A percentile compares a stretch with the other conserved stretches of the same genome.
phyloP scores from a whole-genome alignment of 1,140 invertebrate genomes.

The Heliconius congener region DNA sequence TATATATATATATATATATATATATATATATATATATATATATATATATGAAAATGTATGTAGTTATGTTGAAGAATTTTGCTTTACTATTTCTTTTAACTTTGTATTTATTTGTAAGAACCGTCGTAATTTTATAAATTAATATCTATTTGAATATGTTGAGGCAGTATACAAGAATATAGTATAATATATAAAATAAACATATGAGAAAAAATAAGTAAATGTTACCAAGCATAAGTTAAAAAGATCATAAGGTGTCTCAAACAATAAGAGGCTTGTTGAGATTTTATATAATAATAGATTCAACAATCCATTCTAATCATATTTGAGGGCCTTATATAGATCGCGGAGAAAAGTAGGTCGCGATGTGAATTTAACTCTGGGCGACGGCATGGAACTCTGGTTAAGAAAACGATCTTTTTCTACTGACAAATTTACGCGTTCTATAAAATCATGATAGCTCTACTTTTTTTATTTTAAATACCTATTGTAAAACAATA shows the following conservation, averaged over 20 bases:
- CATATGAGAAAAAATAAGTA: not conserved
- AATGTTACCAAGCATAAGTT: not conserved
- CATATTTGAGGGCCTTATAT: constrained; percentile 23
- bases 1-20: too few species aligned
- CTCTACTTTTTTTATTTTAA: not conserved
- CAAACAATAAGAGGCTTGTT: not conserved
- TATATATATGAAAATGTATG: too few species aligned
- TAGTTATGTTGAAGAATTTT: too few species aligned
- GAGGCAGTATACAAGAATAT: too few species aligned
- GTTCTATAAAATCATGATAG: not conserved
- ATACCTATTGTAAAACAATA: not conserved
- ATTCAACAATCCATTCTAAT: constrained; percentile 13
- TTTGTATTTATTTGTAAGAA: too few species aligned
- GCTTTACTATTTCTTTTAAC: too few species aligned
- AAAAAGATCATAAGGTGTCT: not conserved
- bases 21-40: too few species aligned
- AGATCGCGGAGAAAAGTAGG: constrained; percentile 37
- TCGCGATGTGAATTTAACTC: constrained; percentile 36
- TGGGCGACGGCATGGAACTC: constrained; percentile 27
- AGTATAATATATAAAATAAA: too few species aligned
- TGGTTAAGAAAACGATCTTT: constrained; percentile 31
- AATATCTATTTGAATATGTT: too few species aligned
- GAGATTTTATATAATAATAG: constrained; percentile 12
- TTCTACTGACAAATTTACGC: not conserved
- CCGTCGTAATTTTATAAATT: too few species aligned